phyloP scores from a whole-genome alignment of 2,113 vertebrate species.

The Piliocolobus tephrosceles region DNA sequence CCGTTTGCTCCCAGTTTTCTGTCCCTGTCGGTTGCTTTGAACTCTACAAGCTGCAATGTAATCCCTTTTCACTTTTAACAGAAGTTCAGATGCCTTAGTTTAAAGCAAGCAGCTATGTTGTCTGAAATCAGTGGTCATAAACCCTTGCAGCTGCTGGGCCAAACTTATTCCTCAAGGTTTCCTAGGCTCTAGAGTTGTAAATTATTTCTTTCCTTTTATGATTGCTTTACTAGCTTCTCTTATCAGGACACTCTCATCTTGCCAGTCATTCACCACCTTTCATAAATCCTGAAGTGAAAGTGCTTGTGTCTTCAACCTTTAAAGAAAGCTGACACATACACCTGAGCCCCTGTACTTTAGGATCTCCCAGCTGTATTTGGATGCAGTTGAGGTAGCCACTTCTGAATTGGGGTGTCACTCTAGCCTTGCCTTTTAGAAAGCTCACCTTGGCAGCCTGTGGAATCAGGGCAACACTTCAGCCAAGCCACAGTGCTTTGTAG shows the following conservation, averaged over 20 bases:
- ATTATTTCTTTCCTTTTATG: conserved; percentile 20
- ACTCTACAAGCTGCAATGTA: not conserved
- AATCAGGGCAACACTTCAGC: not conserved
- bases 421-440: not conserved
- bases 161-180: conserved; percentile 23
- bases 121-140: conserved; percentile 63
- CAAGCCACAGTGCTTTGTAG: not conserved
- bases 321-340: not conserved
- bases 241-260: not conserved
- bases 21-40: not conserved
- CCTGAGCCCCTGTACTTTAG: conserved; percentile 15
- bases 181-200: conserved; percentile 28
- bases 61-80: conserved; percentile 36
- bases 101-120: conserved; percentile 43
- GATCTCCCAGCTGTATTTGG: not conserved
- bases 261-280: conserved; percentile 35
- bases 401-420: not conserved
- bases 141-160: conserved; percentile 33
- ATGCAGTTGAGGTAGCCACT: not conserved
- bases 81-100: conserved; percentile 44
- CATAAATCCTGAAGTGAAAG: not conserved
- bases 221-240: conserved; percentile 39
- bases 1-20: not conserved
- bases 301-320: conserved; percentile 22
- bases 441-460: not conserved